Conservation (phyloP, 2,113 vertebrate genomes). For the Uropsilus gracilis region DNA sequence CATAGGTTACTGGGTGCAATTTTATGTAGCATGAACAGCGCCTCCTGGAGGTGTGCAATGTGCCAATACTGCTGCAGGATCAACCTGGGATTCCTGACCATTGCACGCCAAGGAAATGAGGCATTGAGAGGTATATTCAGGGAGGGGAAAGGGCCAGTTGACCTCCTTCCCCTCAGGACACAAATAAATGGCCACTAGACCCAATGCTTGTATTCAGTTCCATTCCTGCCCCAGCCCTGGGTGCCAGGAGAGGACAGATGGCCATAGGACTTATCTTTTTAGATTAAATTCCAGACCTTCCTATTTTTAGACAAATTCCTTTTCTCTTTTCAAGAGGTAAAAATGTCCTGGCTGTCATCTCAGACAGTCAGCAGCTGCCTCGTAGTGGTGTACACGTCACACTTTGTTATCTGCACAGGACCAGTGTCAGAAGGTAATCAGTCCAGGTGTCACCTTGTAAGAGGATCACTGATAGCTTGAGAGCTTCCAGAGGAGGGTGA, state of each 20-base stretch:
- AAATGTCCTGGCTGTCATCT: neutral
- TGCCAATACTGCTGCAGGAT: too few relatives aligned
- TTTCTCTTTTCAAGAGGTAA: slow-evolving; percentile 57
- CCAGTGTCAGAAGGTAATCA: neutral
- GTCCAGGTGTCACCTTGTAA: slow-evolving; percentile 12
- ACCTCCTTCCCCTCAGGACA: neutral
- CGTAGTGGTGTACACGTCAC: neutral
- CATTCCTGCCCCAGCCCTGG: neutral
- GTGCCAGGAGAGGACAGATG: neutral
- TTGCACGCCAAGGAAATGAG: neutral
- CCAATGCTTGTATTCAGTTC: neutral
- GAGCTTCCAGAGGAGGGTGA: neutral
- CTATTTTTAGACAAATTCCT: slow-evolving; percentile 75
- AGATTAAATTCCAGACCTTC: slow-evolving; percentile 72
- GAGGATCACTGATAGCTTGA: slow-evolving; percentile 8
- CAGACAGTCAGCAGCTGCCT: neutral
- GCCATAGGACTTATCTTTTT: slow-evolving; percentile 58
- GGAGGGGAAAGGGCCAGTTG: too few relatives aligned
- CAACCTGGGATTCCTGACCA: neutral
- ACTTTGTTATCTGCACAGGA: neutral
- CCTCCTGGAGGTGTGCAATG: neutral
- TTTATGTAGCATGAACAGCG: rapidly evolving
- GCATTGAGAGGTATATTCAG: neutral
- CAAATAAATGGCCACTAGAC: rapidly evolving
- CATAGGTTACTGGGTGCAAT: neutral